These are phyloP conservation scores for Rhabdomys pumilio DNA, from an alignment of 2,797 vertebrate species.

Conservation along the genomic window DNA sequence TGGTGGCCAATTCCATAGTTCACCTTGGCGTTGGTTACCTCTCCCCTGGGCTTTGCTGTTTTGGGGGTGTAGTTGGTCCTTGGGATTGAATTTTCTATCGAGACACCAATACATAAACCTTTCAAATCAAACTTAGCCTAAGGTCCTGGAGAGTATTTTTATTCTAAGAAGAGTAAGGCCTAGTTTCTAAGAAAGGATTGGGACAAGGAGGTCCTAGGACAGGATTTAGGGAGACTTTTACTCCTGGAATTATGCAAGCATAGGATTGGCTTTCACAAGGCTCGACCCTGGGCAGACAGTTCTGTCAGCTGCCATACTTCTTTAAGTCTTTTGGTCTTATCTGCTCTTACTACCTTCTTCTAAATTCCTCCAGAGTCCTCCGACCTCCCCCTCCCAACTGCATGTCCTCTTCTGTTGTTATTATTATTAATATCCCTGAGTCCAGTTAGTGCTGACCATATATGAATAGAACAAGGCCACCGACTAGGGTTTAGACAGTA, in stretches of 20 bases:
- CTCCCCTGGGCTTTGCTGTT: background rate
- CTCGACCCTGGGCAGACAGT: background rate
- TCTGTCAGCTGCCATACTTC: background rate
- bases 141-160: background rate
- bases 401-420: background rate
- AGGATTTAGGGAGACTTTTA: background rate
- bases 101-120: background rate
- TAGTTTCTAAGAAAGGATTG: background rate
- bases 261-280: background rate
- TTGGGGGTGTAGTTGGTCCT: background rate
- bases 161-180: background rate
- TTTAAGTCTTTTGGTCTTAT: background rate
- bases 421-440: background rate
- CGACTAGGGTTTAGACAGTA: background rate
- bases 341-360: background rate
- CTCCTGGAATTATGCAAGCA: background rate
- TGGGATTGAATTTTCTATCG: background rate
- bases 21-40: background rate
- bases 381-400: background rate
- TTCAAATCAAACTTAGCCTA: background rate
- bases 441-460: background rate
- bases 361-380: background rate
- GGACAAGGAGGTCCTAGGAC: background rate
- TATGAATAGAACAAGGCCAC: background rate
- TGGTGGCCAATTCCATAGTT: background rate